Base-by-base conservation (phyloP, 2,797 vertebrate genomes). In the Psittacula derbiana region DNA sequence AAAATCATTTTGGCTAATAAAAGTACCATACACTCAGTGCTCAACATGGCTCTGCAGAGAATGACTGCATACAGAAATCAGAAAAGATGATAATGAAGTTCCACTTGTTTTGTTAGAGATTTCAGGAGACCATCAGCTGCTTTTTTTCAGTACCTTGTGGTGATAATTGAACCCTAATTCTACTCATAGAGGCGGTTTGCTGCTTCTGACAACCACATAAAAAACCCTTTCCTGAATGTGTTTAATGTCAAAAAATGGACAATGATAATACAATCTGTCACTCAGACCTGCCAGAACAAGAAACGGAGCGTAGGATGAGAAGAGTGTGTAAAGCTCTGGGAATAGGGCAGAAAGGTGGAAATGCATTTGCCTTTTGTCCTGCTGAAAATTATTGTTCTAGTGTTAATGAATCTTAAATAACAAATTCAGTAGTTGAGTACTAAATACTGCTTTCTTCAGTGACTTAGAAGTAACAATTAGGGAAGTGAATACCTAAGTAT, bases 361-460 rank as follows among this genome's bases (percentile, higher is more conserved):
- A 93, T 82, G 31, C 15, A 10, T 33, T 64, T 93, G 25, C 31
- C 20, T 88, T 90, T 94, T 88, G 49, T 93, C 20, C 40, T 30
- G 23, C 69, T 66, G 46, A 79, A 92, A 92, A 81, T 80, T 82
- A 38, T 6, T 95, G n/a, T 81, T 88, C 36, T 69, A 49, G 8
- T 58, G 28, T 86, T 94, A 93, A 74, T 75, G 69, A 93, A 65
- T 87, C 30, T 62, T 74, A 93, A 88, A 79, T 91, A 49, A 52
- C n/a, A 91, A 70, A 80, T 61, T 75, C 43, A n/a, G 1, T 86
- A 72, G 36, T 27, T 91, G 49, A 82, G n/a, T 83, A 88, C 27
- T 62, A 66, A 89, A 78, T 53, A 23, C 24, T 84, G n/a, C 19
- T 20, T 46, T 78, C 43, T 80, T 71, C 21, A 60, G 31, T 81